Evolutionary conservation across 2,797 vertebrate species (phyloP).

Genomic region (Apogon talboti): DNA sequence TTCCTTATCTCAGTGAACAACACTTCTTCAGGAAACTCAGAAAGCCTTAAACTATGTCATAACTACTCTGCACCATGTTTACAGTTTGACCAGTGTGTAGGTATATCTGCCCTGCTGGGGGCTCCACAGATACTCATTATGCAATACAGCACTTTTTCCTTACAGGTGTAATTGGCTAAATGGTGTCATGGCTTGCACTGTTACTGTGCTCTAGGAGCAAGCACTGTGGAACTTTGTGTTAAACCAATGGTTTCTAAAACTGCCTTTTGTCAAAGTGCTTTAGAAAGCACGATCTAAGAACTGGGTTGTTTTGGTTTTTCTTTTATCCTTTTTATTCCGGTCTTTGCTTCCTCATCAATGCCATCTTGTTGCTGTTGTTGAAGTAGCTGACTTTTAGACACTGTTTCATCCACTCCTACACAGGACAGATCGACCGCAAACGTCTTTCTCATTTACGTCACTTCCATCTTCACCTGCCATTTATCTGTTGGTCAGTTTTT

Average conservation of each 20-base stretch:
- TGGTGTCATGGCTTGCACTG: conserved; percentile 80
- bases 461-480: conserved; percentile 28
- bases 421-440: conserved; percentile 25
- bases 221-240: conserved; percentile 82
- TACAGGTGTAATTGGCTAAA: conserved; percentile 78
- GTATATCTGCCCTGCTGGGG: conserved; percentile 52
- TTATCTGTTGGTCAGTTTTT: conserved; percentile 49
- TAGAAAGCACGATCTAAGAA: conserved; percentile 66
- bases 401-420: conserved; percentile 40
- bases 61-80: conserved; percentile 85
- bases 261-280: conserved; percentile 82
- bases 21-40: conserved; percentile 82
- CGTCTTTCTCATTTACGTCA: conserved; percentile 55
- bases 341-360: conserved; percentile 15
- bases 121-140: conserved; percentile 80
- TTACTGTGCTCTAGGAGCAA: conserved; percentile 73
- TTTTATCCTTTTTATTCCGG: conserved; percentile 8
- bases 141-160: conserved; percentile 87
- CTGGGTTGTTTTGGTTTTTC: conserved; percentile 5
- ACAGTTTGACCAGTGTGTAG: conserved; percentile 79
- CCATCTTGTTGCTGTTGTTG: not conserved
- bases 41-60: conserved; percentile 86
- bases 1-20: conserved; percentile 83
- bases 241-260: conserved; percentile 72
- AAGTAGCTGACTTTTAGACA: conserved; percentile 21